phyloP scores from a whole-genome alignment of 2,797 vertebrate genomes.

The Bufotes viridis region DNA sequence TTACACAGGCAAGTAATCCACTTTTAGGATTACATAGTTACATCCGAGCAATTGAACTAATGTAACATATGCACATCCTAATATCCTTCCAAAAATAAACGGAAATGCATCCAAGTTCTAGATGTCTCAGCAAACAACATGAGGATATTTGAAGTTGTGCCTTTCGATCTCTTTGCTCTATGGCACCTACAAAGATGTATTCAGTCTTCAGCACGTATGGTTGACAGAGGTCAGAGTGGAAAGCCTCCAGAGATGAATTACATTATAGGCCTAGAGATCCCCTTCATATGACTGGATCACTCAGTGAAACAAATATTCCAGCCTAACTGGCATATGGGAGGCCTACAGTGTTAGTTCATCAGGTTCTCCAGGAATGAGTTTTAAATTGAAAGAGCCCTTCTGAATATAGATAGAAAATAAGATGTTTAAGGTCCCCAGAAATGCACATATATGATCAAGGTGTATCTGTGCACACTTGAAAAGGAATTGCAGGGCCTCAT shows the following conservation, averaged over 20 bases:
- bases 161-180: neutral
- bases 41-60: conserved; percentile 28
- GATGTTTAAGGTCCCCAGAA: neutral
- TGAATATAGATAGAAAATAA: neutral
- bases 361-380: neutral
- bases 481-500: neutral
- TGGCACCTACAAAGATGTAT: neutral
- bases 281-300: conserved; percentile 1
- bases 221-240: neutral
- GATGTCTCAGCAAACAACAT: neutral
- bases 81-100: neutral
- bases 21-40: conserved; percentile 25
- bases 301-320: neutral
- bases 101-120: neutral
- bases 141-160: neutral
- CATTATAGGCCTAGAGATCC: neutral
- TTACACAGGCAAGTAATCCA: conserved; percentile 19
- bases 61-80: conserved; percentile 20
- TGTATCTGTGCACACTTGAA: neutral
- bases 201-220: neutral
- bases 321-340: neutral
- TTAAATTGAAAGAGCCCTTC: neutral
- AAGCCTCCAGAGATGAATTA: conserved; percentile 9
- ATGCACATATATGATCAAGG: conserved; percentile 1
- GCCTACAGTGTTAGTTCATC: neutral